A percentile compares a stretch with the other conserved stretches of the same genome.
These are phyloP conservation scores for Drosophila antonietae DNA, from an alignment of 2,888 invertebrate genomes.

Conservation along the genomic window DNA sequence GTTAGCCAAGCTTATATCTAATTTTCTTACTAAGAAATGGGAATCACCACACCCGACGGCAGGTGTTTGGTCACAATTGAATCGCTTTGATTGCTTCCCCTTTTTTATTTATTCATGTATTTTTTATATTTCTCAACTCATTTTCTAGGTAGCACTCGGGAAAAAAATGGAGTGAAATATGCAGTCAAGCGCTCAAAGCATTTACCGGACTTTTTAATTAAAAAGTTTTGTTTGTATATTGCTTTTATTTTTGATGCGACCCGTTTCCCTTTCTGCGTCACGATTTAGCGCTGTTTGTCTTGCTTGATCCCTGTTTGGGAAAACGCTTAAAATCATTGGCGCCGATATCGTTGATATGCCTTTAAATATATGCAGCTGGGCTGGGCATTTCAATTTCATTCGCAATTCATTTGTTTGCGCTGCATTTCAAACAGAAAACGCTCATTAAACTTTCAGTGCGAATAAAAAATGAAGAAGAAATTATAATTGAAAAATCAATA, in stretches of 20 bases:
- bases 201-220: slow-evolving; percentile 78
- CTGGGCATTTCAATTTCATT: slow-evolving; percentile 43
- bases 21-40: slow-evolving; percentile 50
- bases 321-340: slow-evolving; percentile 38
- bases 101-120: slow-evolving; percentile 50
- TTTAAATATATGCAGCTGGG: slow-evolving; percentile 28
- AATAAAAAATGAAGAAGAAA: slow-evolving; percentile 27
- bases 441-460: slow-evolving; percentile 61
- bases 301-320: slow-evolving; percentile 47
- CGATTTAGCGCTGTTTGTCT: slow-evolving; percentile 42
- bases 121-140: slow-evolving; percentile 36
- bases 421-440: slow-evolving; percentile 32
- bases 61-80: slow-evolving; percentile 68
- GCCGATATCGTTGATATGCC: slow-evolving; percentile 1
- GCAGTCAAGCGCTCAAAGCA: slow-evolving; percentile 60
- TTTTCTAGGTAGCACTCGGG: slow-evolving; percentile 8
- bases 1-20: slow-evolving; percentile 47
- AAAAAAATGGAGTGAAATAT: slow-evolving; percentile 1
- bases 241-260: slow-evolving; percentile 19
- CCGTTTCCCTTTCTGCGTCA: neutral
- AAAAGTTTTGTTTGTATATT: slow-evolving; percentile 72
- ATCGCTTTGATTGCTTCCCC: slow-evolving; percentile 62
- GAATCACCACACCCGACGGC: slow-evolving; percentile 23
- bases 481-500: slow-evolving; percentile 28
- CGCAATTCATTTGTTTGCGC: slow-evolving; percentile 34